phyloP scores from a whole-genome alignment of 2,113 vertebrate species.

The Poeciliopsis prolifica region DNA sequence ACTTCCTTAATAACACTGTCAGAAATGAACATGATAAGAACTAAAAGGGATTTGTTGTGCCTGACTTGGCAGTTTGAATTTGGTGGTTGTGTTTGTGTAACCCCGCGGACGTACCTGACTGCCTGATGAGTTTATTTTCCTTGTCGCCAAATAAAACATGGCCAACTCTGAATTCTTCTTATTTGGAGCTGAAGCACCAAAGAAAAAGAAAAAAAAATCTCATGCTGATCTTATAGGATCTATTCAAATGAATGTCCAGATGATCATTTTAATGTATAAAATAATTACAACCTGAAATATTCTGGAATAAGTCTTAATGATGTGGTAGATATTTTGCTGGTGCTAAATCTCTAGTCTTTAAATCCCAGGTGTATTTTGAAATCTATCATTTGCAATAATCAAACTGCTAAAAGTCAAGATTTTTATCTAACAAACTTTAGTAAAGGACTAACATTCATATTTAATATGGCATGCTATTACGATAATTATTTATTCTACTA shows the following conservation, averaged over 20 bases:
- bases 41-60: constrained; percentile 8
- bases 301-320: neutral
- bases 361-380: neutral
- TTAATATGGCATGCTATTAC: neutral
- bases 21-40: constrained; percentile 7
- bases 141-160: neutral
- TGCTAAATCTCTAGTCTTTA: neutral
- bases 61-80: constrained; percentile 28
- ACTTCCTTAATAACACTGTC: constrained; percentile 15
- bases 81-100: constrained; percentile 7
- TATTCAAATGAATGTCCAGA: neutral
- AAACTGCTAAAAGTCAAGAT: neutral
- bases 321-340: neutral
- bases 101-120: neutral
- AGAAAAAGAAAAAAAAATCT: neutral
- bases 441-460: neutral
- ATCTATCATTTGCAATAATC: neutral
- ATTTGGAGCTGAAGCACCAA: neutral
- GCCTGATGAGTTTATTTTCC: neutral
- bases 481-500: neutral
- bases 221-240: neutral
- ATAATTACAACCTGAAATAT: neutral
- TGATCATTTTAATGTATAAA: neutral
- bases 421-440: neutral
- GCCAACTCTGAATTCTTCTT: neutral